phyloP scores from a whole-genome alignment of 2,113 vertebrate genomes.

The Hemiprocne comata region DNA sequence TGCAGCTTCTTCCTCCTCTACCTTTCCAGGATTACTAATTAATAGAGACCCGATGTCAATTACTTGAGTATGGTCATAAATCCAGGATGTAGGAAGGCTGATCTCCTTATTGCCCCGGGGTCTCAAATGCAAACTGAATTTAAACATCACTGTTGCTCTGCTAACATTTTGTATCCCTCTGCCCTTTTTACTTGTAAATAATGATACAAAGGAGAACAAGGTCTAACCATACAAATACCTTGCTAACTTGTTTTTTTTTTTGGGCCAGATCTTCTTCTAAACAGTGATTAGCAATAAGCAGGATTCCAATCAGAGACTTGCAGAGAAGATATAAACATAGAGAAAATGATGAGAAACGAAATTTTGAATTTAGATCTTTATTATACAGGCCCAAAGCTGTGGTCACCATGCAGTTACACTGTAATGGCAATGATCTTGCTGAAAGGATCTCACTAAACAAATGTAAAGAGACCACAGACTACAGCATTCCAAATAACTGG shows the following conservation, averaged over 20 bases:
- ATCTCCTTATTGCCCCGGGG: background rate
- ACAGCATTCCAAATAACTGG: slow-evolving; percentile 73
- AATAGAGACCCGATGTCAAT: slow-evolving; percentile 24
- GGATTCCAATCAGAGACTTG: background rate
- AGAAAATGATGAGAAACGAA: slow-evolving; percentile 59
- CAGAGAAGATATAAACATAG: background rate
- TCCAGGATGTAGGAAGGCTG: background rate
- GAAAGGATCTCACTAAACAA: slow-evolving; percentile 62
- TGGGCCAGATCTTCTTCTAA: background rate
- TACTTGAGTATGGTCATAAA: background rate
- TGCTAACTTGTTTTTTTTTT: background rate
- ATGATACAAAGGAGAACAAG: background rate
- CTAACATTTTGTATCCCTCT: background rate
- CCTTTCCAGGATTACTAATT: background rate
- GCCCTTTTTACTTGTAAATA: background rate
- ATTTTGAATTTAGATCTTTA: slow-evolving; percentile 67
- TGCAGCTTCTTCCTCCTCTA: background rate
- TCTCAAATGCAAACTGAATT: background rate
- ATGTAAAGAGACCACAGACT: slow-evolving; percentile 73
- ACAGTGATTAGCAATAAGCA: background rate
- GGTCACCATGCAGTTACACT: slow-evolving; percentile 73
- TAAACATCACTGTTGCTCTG: background rate
- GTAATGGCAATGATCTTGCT: slow-evolving; percentile 52
- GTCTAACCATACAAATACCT: background rate
- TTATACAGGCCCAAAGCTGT: slow-evolving; percentile 75